These are phyloP conservation scores for Neodontobutis hainanensis DNA, from an alignment of 2,113 vertebrate species.

Conservation along the genomic window DNA sequence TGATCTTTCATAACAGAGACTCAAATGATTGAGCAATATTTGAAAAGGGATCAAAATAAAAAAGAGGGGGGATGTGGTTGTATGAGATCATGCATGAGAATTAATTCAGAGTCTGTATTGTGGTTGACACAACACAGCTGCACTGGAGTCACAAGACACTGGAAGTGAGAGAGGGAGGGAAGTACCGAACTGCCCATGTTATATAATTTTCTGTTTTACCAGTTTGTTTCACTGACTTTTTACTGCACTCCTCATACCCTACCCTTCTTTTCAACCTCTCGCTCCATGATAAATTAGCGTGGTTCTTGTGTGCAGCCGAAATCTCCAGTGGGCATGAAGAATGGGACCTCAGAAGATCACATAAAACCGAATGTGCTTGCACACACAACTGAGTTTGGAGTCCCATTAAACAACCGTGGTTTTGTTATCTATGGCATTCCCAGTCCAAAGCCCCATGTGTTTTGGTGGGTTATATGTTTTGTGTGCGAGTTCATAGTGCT, in stretches of 20 bases:
- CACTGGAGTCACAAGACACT: constrained; percentile 10
- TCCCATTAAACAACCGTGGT: constrained; percentile 19
- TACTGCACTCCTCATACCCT: background rate
- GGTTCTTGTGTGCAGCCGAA: constrained; percentile 40
- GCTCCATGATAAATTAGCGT: constrained; percentile 53
- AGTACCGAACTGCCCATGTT: constrained; percentile 45
- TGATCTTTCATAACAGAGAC: too few relatives aligned
- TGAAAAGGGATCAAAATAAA: background rate
- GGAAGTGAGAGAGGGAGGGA: constrained; percentile 13
- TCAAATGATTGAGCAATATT: too few relatives aligned
- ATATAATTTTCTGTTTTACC: constrained; percentile 35
- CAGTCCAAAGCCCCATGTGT: constrained; percentile 3
- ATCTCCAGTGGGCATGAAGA: constrained; percentile 46
- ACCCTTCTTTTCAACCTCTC: constrained; percentile 1
- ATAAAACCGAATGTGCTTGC: constrained; percentile 17
- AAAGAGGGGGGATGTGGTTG: background rate
- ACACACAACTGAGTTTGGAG: constrained; percentile 7
- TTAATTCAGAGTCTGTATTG: constrained; percentile 19
- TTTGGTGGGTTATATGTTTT: background rate
- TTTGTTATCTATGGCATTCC: constrained; percentile 29
- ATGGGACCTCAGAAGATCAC: constrained; percentile 39
- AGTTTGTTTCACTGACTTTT: constrained; percentile 10
- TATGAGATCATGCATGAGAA: constrained; percentile 31
- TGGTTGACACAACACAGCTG: constrained; percentile 47
- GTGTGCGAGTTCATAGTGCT: background rate